Percentiles rank a stretch among this genome's conserved stretches.
Conservation (phyloP, 2,113 vertebrate species). For the Sylvilagus bachmani region DNA sequence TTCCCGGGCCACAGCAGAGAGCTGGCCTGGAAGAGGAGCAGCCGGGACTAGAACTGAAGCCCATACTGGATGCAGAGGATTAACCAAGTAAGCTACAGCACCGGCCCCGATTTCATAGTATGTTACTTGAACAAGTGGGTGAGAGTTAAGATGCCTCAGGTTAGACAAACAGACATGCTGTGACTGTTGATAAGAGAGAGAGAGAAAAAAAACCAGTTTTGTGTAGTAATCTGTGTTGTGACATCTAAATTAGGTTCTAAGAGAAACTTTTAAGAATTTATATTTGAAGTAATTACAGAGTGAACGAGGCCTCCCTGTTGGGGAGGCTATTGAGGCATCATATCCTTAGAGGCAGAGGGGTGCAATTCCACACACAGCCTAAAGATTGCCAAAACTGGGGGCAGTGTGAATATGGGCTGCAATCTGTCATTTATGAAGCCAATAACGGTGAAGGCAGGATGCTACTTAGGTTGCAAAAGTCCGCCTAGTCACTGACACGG, state of each 20-base stretch:
- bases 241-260: background rate
- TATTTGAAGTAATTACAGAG: background rate
- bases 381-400: background rate
- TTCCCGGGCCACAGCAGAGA: too few species aligned
- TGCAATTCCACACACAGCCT: background rate
- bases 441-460: background rate
- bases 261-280: background rate
- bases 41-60: too few species aligned
- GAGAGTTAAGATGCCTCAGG: background rate
- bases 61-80: too few species aligned
- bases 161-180: background rate
- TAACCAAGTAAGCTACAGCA: too few species aligned
- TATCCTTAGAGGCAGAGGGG: fast-evolving
- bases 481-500: background rate
- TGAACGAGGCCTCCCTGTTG: background rate
- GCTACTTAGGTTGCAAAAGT: background rate
- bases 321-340: background rate
- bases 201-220: background rate
- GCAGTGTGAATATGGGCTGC: background rate
- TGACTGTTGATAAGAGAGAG: background rate
- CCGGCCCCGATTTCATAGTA: too few species aligned
- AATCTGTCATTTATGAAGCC: background rate
- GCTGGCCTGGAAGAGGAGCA: too few species aligned
- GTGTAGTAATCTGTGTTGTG: background rate
- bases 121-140: background rate